Percentiles rank a stretch among this genome's conserved stretches.
These are phyloP conservation scores for Orius insidiosus DNA, from an alignment of 1,140 invertebrate species.

Conservation along the genomic window DNA sequence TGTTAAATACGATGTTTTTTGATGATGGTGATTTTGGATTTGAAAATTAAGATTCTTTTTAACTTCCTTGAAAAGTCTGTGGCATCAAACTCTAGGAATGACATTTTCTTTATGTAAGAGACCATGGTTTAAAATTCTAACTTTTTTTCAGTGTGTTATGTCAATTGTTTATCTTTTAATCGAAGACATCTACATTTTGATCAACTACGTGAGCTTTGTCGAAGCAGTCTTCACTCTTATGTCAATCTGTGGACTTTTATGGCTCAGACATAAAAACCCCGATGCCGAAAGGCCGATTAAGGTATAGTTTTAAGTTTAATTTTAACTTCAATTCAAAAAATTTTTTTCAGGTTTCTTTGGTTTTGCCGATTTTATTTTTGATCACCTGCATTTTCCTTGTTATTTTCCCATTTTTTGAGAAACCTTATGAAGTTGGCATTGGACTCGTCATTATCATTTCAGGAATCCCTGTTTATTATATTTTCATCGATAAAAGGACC, in stretches of 20 bases:
- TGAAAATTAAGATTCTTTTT: too few species aligned
- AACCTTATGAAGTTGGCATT: conserved; percentile 64
- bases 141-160: conserved; percentile 49
- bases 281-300: conserved; percentile 47
- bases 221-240: conserved; percentile 84
- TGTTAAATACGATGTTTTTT: too few species aligned
- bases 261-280: conserved; percentile 63
- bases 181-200: conserved; percentile 73
- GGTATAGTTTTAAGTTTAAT: conserved; percentile 27
- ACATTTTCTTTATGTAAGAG: too few species aligned
- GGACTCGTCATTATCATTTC: conserved; percentile 67
- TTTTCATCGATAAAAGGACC: conserved; percentile 71
- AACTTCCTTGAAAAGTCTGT: too few species aligned
- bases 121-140: conserved; percentile 5
- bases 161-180: conserved; percentile 67
- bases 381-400: conserved; percentile 69
- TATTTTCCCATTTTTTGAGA: conserved; percentile 56
- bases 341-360: conserved; percentile 36
- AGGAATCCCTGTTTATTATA: conserved; percentile 78
- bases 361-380: conserved; percentile 69
- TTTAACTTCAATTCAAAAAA: not conserved
- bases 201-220: conserved; percentile 86
- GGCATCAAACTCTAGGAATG: too few species aligned
- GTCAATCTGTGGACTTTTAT: conserved; percentile 72
- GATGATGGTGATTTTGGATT: too few species aligned